Evolutionary conservation across 2,113 vertebrate species (phyloP).

Genomic region (Caranx melampygus): DNA sequence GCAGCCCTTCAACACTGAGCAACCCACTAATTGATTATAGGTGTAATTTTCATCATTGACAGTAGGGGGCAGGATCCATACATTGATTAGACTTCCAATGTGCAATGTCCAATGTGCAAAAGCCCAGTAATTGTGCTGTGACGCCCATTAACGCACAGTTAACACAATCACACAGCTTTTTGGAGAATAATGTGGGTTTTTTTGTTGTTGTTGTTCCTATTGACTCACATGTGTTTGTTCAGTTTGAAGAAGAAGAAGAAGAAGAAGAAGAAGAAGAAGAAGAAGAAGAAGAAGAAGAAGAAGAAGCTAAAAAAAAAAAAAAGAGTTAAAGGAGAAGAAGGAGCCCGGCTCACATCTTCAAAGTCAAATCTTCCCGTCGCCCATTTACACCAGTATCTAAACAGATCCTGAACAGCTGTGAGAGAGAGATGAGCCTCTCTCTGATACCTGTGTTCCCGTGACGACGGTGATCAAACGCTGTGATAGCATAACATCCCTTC

Average conservation of each 20-base stretch:
- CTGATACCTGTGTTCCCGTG: conserved; percentile 70
- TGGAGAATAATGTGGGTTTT: conserved; percentile 7
- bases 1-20: conserved; percentile 33
- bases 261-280: too few species aligned
- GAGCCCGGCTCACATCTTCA: conserved; percentile 38
- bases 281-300: too few species aligned
- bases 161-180: conserved; percentile 41
- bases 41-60: conserved; percentile 79
- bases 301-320: too few species aligned
- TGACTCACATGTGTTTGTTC: conserved; percentile 38
- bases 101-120: too few species aligned
- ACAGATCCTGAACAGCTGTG: conserved; percentile 66
- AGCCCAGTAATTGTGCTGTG: conserved; percentile 62
- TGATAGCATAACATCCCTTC: conserved; percentile 70
- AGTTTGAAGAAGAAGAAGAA: conserved; percentile 24
- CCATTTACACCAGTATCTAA: conserved; percentile 69
- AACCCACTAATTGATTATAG: conserved; percentile 78
- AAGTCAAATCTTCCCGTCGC: conserved; percentile 35
- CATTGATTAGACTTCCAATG: conserved; percentile 75
- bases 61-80: conserved; percentile 81
- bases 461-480: conserved; percentile 74
- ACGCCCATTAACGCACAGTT: conserved; percentile 62
- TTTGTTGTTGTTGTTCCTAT: neutral
- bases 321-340: conserved; percentile 14
- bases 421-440: conserved; percentile 56